Evolutionary conservation across 23 tunicate species (phyloP), one percentile per base, ranked within the genome.

Genomic region (Ciona savignyi): DNA sequence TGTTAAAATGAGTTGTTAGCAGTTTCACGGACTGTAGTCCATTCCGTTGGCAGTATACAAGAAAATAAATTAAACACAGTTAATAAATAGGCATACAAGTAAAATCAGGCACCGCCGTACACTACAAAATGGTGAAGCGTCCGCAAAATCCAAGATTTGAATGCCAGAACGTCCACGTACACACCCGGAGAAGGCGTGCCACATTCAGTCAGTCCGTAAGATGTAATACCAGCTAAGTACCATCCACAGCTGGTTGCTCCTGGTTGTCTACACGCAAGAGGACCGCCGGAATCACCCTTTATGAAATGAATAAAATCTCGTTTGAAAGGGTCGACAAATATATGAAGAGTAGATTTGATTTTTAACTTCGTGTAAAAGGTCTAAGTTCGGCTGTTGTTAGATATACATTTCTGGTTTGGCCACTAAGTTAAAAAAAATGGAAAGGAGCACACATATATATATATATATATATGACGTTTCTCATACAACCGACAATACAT

Each of bases 231-330:
- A 25, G 96, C 96, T 6, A 88, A 35, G 68, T 77, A 88, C 84
- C 83, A 88, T 0, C 74, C 69, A 25, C 87, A 82, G 1, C 32
- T 62, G 4, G 23, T 24, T 9, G 62, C 68, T 31, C 70, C 75
- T 21, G 28, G 21, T 32, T 63, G 34, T 29, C 74, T 79, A 62
- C 96, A 88, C 3, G 77, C 87, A 1, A 88, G 77, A 2, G 96
- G 84, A 27, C 96, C 96, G 2, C 96, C 96, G 23, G 96, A 88
- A 72, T 88, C 96, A 20, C 96, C 96, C 96, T 88, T n/a, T n/a
- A n/a, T n/a, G n/a, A n/a, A n/a, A n/a, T n/a, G n/a, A n/a, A n/a
- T n/a, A n/a, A n/a, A n/a, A n/a, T n/a, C n/a, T n/a, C n/a, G n/a
- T n/a, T n/a, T n/a, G n/a, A n/a, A n/a, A n/a, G n/a, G n/a, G n/a